phyloP scores from a whole-genome alignment of 2,113 vertebrate genomes.

The Abramis brama region DNA sequence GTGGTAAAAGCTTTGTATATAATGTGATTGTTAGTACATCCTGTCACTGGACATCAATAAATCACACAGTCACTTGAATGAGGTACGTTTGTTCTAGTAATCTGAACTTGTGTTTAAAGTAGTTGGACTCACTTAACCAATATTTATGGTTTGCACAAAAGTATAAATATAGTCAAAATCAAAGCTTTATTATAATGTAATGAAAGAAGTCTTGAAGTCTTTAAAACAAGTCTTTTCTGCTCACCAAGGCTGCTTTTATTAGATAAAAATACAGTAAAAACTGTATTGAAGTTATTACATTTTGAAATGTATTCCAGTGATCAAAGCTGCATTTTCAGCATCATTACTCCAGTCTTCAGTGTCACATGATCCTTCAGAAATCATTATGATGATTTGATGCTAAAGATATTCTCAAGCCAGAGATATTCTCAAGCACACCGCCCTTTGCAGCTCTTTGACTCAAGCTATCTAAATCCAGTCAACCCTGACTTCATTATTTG shows the following conservation, averaged over 20 bases:
- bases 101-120: conserved; percentile 1
- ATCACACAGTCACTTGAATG: not conserved
- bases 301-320: not conserved
- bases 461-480: not conserved
- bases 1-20: not conserved
- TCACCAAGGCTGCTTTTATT: not conserved
- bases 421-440: not conserved
- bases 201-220: too few relatives aligned
- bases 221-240: too few relatives aligned
- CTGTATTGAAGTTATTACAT: not conserved
- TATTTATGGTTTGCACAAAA: conserved; percentile 1
- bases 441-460: not conserved
- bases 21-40: not conserved
- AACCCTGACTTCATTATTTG: not conserved
- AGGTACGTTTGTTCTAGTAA: not conserved
- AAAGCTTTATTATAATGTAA: not conserved
- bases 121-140: not conserved
- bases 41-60: not conserved
- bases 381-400: not conserved
- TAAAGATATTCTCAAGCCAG: not conserved
- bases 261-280: not conserved
- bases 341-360: not conserved
- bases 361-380: not conserved
- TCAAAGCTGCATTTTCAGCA: not conserved
- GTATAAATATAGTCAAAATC: not conserved